Base-by-base conservation (phyloP, 2,888 invertebrate genomes). In the Aelia acuminata region DNA sequence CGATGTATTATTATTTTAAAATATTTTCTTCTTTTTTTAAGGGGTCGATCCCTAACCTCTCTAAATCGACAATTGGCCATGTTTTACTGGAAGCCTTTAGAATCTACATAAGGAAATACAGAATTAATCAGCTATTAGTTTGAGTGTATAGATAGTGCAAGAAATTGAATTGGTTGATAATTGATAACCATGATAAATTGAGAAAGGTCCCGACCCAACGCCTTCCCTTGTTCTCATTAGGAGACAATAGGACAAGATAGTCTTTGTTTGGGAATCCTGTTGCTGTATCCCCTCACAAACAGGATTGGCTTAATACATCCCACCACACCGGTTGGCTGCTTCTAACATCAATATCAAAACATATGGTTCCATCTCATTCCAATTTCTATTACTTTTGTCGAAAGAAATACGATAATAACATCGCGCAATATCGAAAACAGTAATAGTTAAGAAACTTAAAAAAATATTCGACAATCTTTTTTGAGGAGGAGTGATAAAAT, bases 261-360 rank as follows among this genome's bases (percentile, higher is more conserved):
- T 70, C 63, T 70, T 70, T 70, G 63, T 70, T 35, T 15, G 35
- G 10, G 63, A 35, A 70, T 70, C 35, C 63, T 31, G 63, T 70
- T 70, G 31, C 35, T 70, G 31, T 5, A 18, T 70, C 20, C 35
- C n/a, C n/a, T n/a, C n/a, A 70, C 31, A 35, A 70, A 13, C 31
- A 20, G 35, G 8, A 70, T 18, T 70, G 63, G 63, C 63, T 70
- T 70, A 70, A 35, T 35, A 5, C 35, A 5, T 70, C 57, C 26
- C 57, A 26, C 2, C 2, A 3, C 26, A 26, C n/a, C 1, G 22
- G 3, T 22, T 53, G 1, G 22, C 8, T n/a, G 1, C 1, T n/a
- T n/a, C 8, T 7, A 53, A n/a, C 3, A 53, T 22, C 22, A n/a
- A 22, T 53, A n/a, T 0, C 1, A 53, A n/a, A 53, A 53, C 10